Evolutionary conservation across 2,888 invertebrate genomes (phyloP), one percentile per base, ranked within the genome.

Genomic region (Chorisops tibialis): DNA sequence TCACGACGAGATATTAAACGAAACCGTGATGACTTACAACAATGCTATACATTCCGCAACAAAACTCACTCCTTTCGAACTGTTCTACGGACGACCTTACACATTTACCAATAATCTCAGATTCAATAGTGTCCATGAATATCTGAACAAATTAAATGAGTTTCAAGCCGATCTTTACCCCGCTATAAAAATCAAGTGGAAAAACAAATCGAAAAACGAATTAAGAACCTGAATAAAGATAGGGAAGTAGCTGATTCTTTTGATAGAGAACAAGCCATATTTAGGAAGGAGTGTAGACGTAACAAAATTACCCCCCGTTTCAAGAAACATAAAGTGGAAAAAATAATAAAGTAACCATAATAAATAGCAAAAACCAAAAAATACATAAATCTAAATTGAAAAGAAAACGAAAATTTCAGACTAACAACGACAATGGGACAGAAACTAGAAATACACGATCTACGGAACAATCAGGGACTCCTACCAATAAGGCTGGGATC

Each of bases 111-210:
- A n/a, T n/a, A n/a, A n/a, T n/a, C n/a, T n/a, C n/a, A n/a, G n/a
- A n/a, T n/a, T n/a, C n/a, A n/a, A n/a, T n/a, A n/a, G n/a, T n/a
- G n/a, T n/a, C n/a, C n/a, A n/a, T n/a, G n/a, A n/a, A n/a, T n/a
- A n/a, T n/a, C 35, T 64, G 4, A n/a, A 12, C 5, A 62, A 62
- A 48, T 30, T 59, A 14, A 59, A 64, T 35, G 35, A 49, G 43
- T 62, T 64, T 45, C 51, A 52, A 24, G 38, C 61, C 6, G 24
- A 50, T 21, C 38, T 59, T 5, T 62, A 64, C 18, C 62, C 64
- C 2, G 35, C 49, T 30, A 62, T 59, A 5, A 43, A 64, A 48
- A n/a, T n/a, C n/a, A n/a, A n/a, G n/a, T n/a, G n/a, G n/a, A n/a
- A n/a, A n/a, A n/a, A n/a, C n/a, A n/a, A n/a, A n/a, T n/a, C n/a